Evolutionary conservation across 2,113 vertebrate genomes (phyloP).

Genomic region (Gymnogyps californianus): DNA sequence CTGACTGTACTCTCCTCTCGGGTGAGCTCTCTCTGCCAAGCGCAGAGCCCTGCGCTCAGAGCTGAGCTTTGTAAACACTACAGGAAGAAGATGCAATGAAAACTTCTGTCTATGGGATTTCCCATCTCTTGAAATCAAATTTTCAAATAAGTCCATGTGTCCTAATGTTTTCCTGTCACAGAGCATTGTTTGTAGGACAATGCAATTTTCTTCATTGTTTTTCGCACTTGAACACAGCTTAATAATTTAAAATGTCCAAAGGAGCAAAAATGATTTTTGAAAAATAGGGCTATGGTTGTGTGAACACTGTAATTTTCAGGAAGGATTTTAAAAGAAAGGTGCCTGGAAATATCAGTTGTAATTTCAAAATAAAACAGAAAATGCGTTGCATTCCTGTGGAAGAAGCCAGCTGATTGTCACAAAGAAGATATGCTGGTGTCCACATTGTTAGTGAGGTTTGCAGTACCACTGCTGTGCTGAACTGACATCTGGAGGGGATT

Average conservation of each 20-base stretch:
- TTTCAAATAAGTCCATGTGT: neutral
- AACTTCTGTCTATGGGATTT: neutral
- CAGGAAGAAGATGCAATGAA: neutral
- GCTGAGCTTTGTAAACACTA: neutral
- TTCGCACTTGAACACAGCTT: neutral
- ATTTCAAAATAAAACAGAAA: neutral
- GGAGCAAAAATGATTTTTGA: neutral
- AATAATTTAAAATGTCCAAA: neutral
- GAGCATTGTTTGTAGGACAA: neutral
- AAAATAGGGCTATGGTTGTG: neutral
- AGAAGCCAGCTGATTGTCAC: neutral
- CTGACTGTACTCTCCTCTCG: neutral
- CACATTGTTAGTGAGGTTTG: neutral
- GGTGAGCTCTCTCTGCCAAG: neutral
- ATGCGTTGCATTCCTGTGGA: neutral
- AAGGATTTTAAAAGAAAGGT: neutral
- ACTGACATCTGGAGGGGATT: neutral
- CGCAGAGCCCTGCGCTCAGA: neutral
- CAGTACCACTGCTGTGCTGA: neutral
- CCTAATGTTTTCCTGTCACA: neutral
- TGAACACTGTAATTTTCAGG: neutral
- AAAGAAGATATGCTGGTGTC: neutral
- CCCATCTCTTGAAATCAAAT: neutral
- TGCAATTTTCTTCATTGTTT: neutral
- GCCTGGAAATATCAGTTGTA: neutral